These are phyloP conservation scores for Microchrysa polita DNA, from an alignment of 2,888 invertebrate genomes.

Conservation along the genomic window DNA sequence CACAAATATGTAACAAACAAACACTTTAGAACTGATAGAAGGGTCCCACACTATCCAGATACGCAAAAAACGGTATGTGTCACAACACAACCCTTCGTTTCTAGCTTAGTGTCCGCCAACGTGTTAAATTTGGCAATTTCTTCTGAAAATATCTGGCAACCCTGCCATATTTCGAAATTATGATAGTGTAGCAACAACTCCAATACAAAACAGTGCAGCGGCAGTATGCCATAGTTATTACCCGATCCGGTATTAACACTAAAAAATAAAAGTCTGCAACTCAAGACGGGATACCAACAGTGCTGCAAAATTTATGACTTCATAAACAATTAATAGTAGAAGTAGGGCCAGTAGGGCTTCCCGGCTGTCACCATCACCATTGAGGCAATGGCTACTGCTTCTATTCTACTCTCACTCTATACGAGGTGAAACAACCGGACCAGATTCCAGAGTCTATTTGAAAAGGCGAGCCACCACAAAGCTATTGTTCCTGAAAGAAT, in stretches of 20 bases:
- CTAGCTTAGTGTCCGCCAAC: too few relatives aligned
- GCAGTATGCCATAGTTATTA: neutral
- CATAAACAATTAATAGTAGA: conserved; percentile 19
- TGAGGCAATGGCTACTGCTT: neutral
- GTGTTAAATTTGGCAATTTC: too few relatives aligned
- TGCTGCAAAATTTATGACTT: conserved; percentile 10
- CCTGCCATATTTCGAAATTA: neutral
- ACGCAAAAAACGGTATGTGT: too few relatives aligned
- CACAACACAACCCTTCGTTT: too few relatives aligned
- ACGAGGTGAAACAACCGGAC: neutral
- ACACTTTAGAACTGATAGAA: too few relatives aligned
- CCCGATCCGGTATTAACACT: conserved; percentile 16
- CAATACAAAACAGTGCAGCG: too few relatives aligned
- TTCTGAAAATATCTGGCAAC: neutral
- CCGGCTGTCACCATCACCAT: neutral
- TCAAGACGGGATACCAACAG: conserved; percentile 11
- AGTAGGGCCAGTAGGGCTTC: neutral
- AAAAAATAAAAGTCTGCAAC: conserved; percentile 6
- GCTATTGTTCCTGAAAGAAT: too few relatives aligned
- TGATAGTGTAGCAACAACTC: neutral
- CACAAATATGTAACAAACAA: too few relatives aligned
- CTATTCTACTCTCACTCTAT: too few relatives aligned
- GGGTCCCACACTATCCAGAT: too few relatives aligned
- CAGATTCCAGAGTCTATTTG: neutral
- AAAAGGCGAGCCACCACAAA: too few relatives aligned